phyloP scores from a whole-genome alignment of 2,113 vertebrate genomes.

The Carettochelys insculpta region DNA sequence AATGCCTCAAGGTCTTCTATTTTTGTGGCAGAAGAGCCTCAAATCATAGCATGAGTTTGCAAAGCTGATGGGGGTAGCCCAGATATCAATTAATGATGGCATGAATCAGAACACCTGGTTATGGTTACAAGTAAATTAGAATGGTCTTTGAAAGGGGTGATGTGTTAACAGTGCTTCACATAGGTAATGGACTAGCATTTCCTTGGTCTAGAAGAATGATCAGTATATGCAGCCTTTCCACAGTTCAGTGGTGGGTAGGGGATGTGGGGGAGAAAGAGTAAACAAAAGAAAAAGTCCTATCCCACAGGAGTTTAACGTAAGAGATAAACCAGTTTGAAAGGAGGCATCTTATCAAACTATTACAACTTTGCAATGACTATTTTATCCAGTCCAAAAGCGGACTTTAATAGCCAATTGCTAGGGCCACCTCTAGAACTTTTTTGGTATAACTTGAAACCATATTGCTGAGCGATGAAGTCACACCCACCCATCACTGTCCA shows the following conservation, averaged over 20 bases:
- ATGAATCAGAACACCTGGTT: too few species aligned
- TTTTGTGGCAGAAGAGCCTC: not conserved
- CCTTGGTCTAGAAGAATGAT: not conserved
- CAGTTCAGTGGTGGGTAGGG: not conserved
- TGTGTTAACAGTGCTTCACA: not conserved
- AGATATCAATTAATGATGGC: not conserved
- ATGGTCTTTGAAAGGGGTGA: not conserved
- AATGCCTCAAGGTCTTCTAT: not conserved
- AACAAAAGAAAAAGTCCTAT: not conserved
- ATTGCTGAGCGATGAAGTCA: not conserved
- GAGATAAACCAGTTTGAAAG: too few species aligned
- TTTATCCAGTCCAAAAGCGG: not conserved
- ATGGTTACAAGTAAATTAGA: too few species aligned
- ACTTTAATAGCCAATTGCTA: not conserved
- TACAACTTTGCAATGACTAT: not conserved
- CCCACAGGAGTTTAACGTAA: not conserved
- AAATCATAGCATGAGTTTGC: not conserved
- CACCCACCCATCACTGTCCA: not conserved
- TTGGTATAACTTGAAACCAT: not conserved
- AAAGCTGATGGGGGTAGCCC: not conserved
- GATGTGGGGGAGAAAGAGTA: not conserved
- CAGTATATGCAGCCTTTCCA: not conserved
- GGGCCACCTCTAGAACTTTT: not conserved
- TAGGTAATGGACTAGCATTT: not conserved
- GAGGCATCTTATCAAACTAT: not conserved